These are phyloP conservation scores for Laupala kohalensis DNA, from an alignment of 1,140 invertebrate genomes.

Conservation along the genomic window DNA sequence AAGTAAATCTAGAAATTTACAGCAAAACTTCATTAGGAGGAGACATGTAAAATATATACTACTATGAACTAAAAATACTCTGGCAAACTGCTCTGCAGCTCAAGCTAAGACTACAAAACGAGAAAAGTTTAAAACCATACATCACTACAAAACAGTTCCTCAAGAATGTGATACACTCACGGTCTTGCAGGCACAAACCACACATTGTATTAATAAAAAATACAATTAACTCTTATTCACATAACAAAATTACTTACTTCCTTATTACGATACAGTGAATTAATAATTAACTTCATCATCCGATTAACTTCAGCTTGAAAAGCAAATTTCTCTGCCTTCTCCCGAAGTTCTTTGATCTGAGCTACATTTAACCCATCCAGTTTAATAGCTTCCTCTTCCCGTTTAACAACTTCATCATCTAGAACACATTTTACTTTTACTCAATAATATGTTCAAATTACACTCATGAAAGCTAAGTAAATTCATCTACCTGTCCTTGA, in stretches of 20 bases:
- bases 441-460: background rate
- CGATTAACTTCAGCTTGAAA: slow-evolving; percentile 97
- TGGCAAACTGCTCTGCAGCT: background rate
- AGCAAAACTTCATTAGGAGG: too few species aligned
- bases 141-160: too few species aligned
- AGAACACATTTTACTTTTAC: slow-evolving; percentile 5
- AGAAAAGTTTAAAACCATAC: too few species aligned
- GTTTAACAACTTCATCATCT: slow-evolving; percentile 65
- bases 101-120: background rate
- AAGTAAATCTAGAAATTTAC: slow-evolving; percentile 84
- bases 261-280: slow-evolving; percentile 95
- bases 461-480: background rate
- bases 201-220: background rate
- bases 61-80: too few species aligned
- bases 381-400: slow-evolving; percentile 95
- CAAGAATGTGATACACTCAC: too few species aligned
- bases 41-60: too few species aligned
- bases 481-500: slow-evolving; percentile 59
- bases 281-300: slow-evolving; percentile 99
- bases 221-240: background rate
- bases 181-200: too few species aligned
- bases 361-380: slow-evolving; percentile 89
- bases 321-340: slow-evolving; percentile 81
- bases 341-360: slow-evolving; percentile 81
- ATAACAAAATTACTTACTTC: slow-evolving; percentile 46